A percentile compares a stretch with the other conserved stretches of the same genome.
These are phyloP conservation scores for Petromus typicus DNA, from an alignment of 2,113 vertebrate species.

Conservation along the genomic window DNA sequence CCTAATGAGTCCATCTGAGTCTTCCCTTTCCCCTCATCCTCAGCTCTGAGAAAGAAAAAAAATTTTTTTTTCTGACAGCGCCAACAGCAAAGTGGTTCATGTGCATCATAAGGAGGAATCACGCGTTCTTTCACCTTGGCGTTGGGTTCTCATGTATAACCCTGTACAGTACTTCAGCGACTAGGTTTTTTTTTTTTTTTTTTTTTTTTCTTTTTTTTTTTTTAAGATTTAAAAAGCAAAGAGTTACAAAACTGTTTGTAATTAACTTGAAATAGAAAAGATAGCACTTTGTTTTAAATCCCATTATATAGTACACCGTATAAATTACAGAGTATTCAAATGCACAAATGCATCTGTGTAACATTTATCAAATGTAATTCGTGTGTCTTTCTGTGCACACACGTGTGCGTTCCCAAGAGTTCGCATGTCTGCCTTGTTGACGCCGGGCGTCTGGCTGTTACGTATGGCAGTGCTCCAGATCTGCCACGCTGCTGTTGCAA, in stretches of 20 bases:
- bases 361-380: conserved; percentile 93
- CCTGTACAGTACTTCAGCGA: conserved; percentile 96
- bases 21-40: conserved; percentile 79
- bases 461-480: conserved; percentile 97
- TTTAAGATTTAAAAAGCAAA: conserved; percentile 96
- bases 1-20: conserved; percentile 76
- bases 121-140: conserved; percentile 87
- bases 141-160: conserved; percentile 94
- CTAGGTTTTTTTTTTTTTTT: too few species aligned
- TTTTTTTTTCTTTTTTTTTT: too few species aligned
- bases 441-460: conserved; percentile 88
- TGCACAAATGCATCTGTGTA: conserved; percentile 91
- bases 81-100: conserved; percentile 87
- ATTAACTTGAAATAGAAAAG: conserved; percentile 97
- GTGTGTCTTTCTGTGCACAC: conserved; percentile 74
- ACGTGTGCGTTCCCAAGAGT: conserved; percentile 75
- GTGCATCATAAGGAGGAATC: conserved; percentile 85
- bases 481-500: conserved; percentile 98
- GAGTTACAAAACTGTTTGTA: conserved; percentile 97
- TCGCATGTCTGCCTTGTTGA: conserved; percentile 48
- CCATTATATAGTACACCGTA: conserved; percentile 99
- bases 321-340: conserved; percentile 96
- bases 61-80: conserved; percentile 82
- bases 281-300: conserved; percentile 96
- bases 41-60: conserved; percentile 74